A percentile compares a stretch with the other conserved stretches of the same genome.
Conservation (phyloP, 2,797 vertebrate species). For the Sebastes diploproa region DNA sequence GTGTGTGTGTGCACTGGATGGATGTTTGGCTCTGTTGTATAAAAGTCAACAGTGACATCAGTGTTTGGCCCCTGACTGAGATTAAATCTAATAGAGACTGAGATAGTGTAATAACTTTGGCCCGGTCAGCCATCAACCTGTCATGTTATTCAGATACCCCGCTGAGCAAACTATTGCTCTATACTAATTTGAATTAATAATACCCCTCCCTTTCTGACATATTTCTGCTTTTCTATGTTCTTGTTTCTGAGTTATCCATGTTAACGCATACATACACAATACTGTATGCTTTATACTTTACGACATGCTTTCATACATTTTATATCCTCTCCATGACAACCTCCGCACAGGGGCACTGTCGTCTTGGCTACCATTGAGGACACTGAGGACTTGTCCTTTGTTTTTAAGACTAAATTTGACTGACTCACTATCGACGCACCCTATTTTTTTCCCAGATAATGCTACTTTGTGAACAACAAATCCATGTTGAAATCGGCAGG, state of each 20-base stretch:
- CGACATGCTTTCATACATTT: not conserved
- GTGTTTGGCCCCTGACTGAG: slow-evolving; percentile 46
- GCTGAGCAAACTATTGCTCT: not conserved
- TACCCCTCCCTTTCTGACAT: not conserved
- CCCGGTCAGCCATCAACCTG: slow-evolving; percentile 48
- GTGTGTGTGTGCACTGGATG: slow-evolving; percentile 10
- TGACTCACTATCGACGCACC: not conserved
- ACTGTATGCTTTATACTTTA: not conserved
- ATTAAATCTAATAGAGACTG: slow-evolving; percentile 62
- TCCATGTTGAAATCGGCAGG: no score
- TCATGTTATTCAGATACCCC: slow-evolving; percentile 47
- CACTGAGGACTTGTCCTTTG: not conserved
- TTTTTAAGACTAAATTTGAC: not conserved
- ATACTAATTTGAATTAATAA: slow-evolving; percentile 2
- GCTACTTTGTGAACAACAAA: no score
- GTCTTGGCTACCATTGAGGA: not conserved
- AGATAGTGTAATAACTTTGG: slow-evolving; percentile 56
- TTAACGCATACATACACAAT: not conserved
- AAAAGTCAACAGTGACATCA: slow-evolving; percentile 69
- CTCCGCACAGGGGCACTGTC: not conserved
- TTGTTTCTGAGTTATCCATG: not conserved
- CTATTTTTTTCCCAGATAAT: no score
- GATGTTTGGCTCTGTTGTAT: slow-evolving; percentile 25
- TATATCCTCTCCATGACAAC: not conserved
- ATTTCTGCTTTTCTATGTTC: not conserved